Conservation (phyloP, 1,140 invertebrate genomes). For the Matsumurasca onukii region DNA sequence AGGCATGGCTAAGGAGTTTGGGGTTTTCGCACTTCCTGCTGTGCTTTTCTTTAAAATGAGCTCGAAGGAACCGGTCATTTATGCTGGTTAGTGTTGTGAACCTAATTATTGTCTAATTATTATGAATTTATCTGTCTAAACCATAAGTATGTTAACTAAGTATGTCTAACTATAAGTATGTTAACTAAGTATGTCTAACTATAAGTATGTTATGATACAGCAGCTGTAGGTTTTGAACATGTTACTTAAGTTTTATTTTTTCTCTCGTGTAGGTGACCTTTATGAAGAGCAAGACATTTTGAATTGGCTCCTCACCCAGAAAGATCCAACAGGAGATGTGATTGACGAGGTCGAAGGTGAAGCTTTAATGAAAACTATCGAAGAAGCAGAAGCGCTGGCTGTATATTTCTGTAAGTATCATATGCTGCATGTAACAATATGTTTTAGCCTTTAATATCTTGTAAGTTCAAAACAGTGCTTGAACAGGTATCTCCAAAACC, state of each 20-base stretch:
- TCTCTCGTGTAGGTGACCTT: constrained; percentile 71
- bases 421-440: not conserved
- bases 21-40: constrained; percentile 85
- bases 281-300: constrained; percentile 87
- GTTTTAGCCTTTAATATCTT: too few species aligned
- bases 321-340: constrained; percentile 85
- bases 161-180: too few species aligned
- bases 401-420: constrained; percentile 87
- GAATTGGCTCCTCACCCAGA: constrained; percentile 87
- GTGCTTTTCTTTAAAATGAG: constrained; percentile 87
- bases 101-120: constrained; percentile 2
- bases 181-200: too few species aligned
- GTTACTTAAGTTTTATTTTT: too few species aligned
- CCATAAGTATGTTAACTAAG: too few species aligned
- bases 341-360: constrained; percentile 88
- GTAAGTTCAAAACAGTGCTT: not conserved
- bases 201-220: too few species aligned
- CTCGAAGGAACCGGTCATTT: constrained; percentile 89
- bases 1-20: constrained; percentile 80
- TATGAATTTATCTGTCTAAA: too few species aligned
- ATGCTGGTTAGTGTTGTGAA: constrained; percentile 67
- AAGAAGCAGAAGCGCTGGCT: constrained; percentile 79
- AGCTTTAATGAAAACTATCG: constrained; percentile 74
- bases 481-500: too few species aligned
- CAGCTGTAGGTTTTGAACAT: too few species aligned